phyloP scores from a whole-genome alignment of 2,113 vertebrate species.

The Syrrhaptes paradoxus region DNA sequence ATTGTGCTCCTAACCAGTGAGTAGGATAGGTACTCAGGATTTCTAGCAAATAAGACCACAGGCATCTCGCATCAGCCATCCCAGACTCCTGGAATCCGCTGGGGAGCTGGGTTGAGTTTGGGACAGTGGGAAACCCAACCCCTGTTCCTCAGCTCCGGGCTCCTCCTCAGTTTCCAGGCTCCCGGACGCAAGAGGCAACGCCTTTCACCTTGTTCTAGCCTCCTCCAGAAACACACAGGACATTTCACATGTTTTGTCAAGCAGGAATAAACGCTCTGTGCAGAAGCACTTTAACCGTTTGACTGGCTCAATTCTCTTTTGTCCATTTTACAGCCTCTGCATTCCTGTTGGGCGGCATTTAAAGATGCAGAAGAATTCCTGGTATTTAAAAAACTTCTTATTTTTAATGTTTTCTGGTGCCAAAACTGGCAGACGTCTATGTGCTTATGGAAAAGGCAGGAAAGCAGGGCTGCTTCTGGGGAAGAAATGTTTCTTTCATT shows the following conservation, averaged over 20 bases:
- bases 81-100: background rate
- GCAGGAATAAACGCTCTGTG: background rate
- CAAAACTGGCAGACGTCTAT: constrained; percentile 45
- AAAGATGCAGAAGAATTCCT: constrained; percentile 34
- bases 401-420: constrained; percentile 46
- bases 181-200: background rate
- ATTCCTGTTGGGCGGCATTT: constrained; percentile 8
- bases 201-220: constrained; percentile 12
- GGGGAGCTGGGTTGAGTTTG: background rate
- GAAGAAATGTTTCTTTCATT: constrained; percentile 63
- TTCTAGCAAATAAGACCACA: constrained; percentile 19
- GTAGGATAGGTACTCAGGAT: background rate
- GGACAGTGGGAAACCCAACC: background rate
- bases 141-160: background rate
- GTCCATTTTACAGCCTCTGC: background rate
- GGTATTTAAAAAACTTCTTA: constrained; percentile 32
- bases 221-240: background rate
- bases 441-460: constrained; percentile 33
- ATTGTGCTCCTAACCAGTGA: background rate
- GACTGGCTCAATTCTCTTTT: constrained; percentile 23
- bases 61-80: background rate
- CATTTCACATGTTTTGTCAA: constrained; percentile 13
- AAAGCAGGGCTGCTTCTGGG: constrained; percentile 33
- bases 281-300: background rate
- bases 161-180: background rate